Conservation (phyloP, 2,888 invertebrate genomes). For the Drosophila heteroneura region DNA sequence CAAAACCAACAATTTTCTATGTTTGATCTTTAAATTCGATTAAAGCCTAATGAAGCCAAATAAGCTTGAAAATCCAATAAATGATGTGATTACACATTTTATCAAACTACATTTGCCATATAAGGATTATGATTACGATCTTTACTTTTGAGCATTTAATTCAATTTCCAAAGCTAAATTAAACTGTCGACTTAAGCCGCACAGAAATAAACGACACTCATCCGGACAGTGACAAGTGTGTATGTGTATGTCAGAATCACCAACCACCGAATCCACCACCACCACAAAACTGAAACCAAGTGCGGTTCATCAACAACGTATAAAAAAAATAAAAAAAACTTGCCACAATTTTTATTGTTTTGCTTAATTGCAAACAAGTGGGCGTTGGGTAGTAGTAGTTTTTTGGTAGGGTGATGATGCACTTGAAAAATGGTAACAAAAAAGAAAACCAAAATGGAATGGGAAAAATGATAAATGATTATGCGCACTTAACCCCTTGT, state of each 20-base stretch:
- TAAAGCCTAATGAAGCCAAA: constrained; percentile 80
- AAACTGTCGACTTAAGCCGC: constrained; percentile 78
- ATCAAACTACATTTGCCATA: constrained; percentile 26
- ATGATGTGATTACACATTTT: constrained; percentile 70
- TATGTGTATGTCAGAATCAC: constrained; percentile 6
- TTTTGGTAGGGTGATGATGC: constrained; percentile 39
- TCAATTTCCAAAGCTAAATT: constrained; percentile 70
- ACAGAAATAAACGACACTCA: constrained; percentile 63
- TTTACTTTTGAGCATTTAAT: constrained; percentile 52
- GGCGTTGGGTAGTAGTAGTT: constrained; percentile 39
- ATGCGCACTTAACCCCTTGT: constrained; percentile 72
- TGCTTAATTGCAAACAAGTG: constrained; percentile 75
- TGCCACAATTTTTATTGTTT: constrained; percentile 69
- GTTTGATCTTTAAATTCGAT: constrained; percentile 62
- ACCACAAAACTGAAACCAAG: constrained; percentile 23
- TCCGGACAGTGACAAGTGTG: constrained; percentile 79
- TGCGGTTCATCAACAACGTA: constrained; percentile 15
- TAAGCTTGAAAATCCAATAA: constrained; percentile 73
- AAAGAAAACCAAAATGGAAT: neutral
- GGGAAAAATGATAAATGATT: constrained; percentile 78
- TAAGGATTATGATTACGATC: constrained; percentile 64
- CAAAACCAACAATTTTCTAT: constrained; percentile 6
- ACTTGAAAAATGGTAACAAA: constrained; percentile 76
- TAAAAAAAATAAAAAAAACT: constrained; percentile 9
- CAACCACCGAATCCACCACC: constrained; percentile 33